Percentiles rank a stretch among this genome's conserved stretches.
phyloP scores from a whole-genome alignment of 2,797 vertebrate genomes.

The Falco rusticolus region DNA sequence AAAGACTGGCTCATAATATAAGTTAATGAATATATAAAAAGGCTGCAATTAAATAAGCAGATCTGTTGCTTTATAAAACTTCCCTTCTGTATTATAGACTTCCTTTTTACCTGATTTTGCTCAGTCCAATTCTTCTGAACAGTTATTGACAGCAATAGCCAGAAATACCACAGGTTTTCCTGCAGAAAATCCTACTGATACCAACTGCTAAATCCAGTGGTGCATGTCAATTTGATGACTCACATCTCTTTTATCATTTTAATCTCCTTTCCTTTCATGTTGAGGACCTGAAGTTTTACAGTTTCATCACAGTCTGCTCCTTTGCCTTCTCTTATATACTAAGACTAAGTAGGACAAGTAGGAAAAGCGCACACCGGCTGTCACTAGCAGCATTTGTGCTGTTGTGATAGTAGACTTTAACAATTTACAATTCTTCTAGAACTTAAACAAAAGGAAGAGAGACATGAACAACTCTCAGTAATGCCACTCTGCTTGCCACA shows the following conservation, averaged over 20 bases:
- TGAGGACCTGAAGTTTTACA: neutral
- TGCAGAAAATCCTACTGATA: neutral
- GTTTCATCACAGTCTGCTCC: neutral
- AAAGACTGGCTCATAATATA: neutral
- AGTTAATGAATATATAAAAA: slow-evolving; percentile 11
- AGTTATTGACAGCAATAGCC: neutral
- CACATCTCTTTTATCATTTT: neutral
- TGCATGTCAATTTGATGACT: slow-evolving; percentile 24
- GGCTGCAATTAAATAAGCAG: slow-evolving; percentile 26
- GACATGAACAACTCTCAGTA: neutral
- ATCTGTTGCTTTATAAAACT: neutral
- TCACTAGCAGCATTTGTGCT: neutral
- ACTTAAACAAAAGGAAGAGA: neutral
- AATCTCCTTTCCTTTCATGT: slow-evolving; percentile 27
- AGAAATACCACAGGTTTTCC: slow-evolving; percentile 43
- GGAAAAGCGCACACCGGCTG: neutral
- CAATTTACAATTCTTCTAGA: neutral
- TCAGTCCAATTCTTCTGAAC: slow-evolving; percentile 24
- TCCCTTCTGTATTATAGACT: neutral
- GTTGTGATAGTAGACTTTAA: neutral
- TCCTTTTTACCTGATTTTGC: slow-evolving; percentile 33
- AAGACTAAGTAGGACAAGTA: neutral
- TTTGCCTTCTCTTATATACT: neutral
- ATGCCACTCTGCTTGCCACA: neutral
- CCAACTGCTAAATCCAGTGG: neutral